These are phyloP conservation scores for Oligia latruncula DNA, from an alignment of 2,888 invertebrate species.

Conservation along the genomic window DNA sequence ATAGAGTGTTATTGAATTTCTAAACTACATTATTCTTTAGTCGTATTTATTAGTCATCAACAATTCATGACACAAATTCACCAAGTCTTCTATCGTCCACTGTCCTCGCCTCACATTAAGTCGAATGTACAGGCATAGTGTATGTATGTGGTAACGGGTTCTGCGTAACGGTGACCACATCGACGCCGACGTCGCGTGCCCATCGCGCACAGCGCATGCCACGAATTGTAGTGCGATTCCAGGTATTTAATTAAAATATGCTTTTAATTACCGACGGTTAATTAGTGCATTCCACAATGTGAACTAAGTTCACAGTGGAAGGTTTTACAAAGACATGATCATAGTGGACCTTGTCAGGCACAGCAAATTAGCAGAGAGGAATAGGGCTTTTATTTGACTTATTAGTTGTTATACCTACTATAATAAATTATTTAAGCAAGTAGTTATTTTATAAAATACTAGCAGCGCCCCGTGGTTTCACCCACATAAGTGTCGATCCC, in stretches of 20 bases:
- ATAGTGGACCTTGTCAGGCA: not conserved
- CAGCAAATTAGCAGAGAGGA: not conserved
- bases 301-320: not conserved
- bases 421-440: not conserved
- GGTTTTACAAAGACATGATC: not conserved
- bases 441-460: not conserved
- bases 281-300: not conserved
- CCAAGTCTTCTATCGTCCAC: not conserved
- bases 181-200: slow-evolving; percentile 56
- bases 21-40: not conserved
- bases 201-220: slow-evolving; percentile 35
- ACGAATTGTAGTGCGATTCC: slow-evolving; percentile 50
- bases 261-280: slow-evolving; percentile 36
- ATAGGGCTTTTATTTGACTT: too few relatives aligned
- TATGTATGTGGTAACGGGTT: slow-evolving; percentile 61
- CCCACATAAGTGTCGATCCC: too few relatives aligned
- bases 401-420: not conserved
- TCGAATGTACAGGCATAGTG: slow-evolving; percentile 25
- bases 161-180: slow-evolving; percentile 61
- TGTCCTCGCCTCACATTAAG: slow-evolving; percentile 21
- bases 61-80: not conserved
- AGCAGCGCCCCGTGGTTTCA: too few relatives aligned
- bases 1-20: not conserved
- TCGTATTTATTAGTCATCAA: not conserved
- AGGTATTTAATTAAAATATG: slow-evolving; percentile 25